phyloP scores from a whole-genome alignment of 2,888 invertebrate species.

The Neoitamus cyanurus region DNA sequence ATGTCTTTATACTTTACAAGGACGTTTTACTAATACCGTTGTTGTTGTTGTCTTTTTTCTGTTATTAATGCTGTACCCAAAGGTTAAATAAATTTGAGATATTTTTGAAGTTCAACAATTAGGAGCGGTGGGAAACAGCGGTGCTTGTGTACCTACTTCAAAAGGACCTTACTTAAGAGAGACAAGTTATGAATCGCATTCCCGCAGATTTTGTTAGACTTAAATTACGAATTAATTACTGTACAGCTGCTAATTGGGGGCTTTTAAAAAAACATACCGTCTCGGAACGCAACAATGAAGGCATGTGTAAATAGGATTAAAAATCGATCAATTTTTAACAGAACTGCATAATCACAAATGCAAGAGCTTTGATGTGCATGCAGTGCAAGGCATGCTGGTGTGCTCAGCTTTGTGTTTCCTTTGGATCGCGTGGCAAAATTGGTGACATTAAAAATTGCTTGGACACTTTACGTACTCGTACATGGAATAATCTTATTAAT shows the following conservation, averaged over 20 bases:
- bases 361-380: not conserved
- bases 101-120: not conserved
- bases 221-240: not conserved
- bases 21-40: conserved; percentile 1
- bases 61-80: not conserved
- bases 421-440: not conserved
- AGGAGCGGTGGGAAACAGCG: not conserved
- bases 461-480: no score
- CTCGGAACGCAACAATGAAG: not conserved
- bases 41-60: not conserved
- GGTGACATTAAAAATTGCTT: not conserved
- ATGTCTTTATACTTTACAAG: conserved; percentile 18
- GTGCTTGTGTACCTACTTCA: not conserved
- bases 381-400: not conserved
- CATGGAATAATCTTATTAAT: not conserved
- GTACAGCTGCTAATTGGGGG: not conserved
- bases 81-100: conserved; percentile 21
- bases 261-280: not conserved
- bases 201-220: not conserved
- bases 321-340: not conserved
- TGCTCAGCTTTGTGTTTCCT: not conserved
- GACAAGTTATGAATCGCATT: not conserved
- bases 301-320: not conserved
- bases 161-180: not conserved
- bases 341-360: not conserved